A percentile compares a stretch with the other conserved stretches of the same genome.
phyloP scores from a whole-genome alignment of 2,888 invertebrate species.

The Harpalus rubripes region DNA sequence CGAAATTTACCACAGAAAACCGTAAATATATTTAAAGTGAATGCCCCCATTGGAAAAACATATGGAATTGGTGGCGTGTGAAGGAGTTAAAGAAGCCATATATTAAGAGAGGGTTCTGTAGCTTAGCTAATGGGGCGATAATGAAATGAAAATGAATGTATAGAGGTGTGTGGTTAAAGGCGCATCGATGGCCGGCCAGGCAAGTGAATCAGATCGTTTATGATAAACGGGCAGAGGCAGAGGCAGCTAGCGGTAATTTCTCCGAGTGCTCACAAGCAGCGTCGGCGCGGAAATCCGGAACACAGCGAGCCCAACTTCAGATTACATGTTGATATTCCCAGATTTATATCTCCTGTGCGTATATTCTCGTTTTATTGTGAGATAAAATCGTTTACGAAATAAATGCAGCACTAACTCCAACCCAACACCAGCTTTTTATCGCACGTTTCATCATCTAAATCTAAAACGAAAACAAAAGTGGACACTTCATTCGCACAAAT shows the following conservation, averaged over 20 bases:
- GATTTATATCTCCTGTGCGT: constrained; percentile 50
- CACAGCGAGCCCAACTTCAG: constrained; percentile 35
- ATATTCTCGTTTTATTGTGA: constrained; percentile 30
- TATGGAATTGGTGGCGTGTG: background rate
- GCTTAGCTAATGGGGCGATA: background rate
- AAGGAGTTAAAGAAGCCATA: constrained; percentile 1
- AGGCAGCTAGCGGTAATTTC: constrained; percentile 59
- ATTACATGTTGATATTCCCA: constrained; percentile 59
- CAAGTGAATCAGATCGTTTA: constrained; percentile 64
- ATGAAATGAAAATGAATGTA: constrained; percentile 24
- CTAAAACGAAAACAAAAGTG: constrained; percentile 20
- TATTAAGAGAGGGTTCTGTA: background rate
- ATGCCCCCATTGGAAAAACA: background rate
- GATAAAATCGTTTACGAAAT: constrained; percentile 53
- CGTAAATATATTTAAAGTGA: too few species aligned
- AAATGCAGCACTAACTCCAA: constrained; percentile 20
- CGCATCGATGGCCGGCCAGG: background rate
- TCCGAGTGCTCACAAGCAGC: constrained; percentile 54
- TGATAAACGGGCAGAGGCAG: constrained; percentile 56
- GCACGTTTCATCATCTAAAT: constrained; percentile 30
- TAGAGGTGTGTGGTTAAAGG: background rate
- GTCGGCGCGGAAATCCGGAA: constrained; percentile 62
- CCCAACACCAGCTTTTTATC: constrained; percentile 6
- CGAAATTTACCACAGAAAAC: too few species aligned
- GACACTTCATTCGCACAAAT: background rate